Conservation (phyloP, 2,113 vertebrate genomes). For the Colossoma macropomum region DNA sequence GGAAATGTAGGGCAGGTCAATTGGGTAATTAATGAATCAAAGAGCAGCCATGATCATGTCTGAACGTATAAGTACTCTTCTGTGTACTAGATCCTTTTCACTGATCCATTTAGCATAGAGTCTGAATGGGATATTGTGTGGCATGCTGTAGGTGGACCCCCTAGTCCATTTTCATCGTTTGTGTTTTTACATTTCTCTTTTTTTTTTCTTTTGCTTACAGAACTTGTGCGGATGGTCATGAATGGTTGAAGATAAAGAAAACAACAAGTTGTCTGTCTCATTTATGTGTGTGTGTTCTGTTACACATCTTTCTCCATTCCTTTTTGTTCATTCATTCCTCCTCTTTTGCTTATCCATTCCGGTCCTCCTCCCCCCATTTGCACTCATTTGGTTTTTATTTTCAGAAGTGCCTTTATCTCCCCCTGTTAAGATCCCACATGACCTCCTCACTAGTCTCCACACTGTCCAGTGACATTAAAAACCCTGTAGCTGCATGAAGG, state of each 20-base stretch:
- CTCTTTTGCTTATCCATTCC: constrained; percentile 49
- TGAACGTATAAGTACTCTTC: neutral
- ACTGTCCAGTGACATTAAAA: constrained; percentile 36
- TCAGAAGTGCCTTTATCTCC: constrained; percentile 81
- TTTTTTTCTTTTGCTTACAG: constrained; percentile 61
- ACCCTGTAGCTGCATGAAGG: constrained; percentile 56
- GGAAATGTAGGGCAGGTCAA: neutral
- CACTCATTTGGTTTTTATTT: constrained; percentile 68
- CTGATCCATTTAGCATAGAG: neutral
- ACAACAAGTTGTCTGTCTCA: constrained; percentile 25
- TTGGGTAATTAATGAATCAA: constrained; percentile 23
- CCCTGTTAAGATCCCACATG: constrained; percentile 57
- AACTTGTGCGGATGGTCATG: constrained; percentile 82
- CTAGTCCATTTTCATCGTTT: neutral
- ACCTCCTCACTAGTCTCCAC: constrained; percentile 30
- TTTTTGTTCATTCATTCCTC: constrained; percentile 40
- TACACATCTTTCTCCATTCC: constrained; percentile 27
- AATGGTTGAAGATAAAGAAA: constrained; percentile 74
- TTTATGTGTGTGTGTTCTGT: constrained; percentile 46
- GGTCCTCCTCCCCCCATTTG: constrained; percentile 9
- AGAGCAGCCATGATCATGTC: neutral
- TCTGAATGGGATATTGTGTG: neutral
- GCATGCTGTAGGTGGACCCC: constrained; percentile 64
- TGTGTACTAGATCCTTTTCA: neutral
- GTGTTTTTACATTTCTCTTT: constrained; percentile 55